Conservation (phyloP, 2,888 invertebrate genomes). For the Leptinotarsa haldemani region DNA sequence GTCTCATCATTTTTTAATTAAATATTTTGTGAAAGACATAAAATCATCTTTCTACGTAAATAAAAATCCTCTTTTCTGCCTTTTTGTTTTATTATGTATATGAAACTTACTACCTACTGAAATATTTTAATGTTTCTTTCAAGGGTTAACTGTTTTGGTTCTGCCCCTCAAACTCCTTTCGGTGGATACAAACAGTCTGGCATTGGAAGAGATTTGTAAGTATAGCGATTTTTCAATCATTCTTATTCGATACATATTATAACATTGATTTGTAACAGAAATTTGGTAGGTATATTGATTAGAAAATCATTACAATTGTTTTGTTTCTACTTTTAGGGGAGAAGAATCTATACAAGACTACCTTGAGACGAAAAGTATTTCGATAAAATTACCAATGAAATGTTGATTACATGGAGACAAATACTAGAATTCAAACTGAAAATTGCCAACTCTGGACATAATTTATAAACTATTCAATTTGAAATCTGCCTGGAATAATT, state of each 20-base stretch:
- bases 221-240: conserved; percentile 35
- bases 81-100: not conserved
- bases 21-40: no score
- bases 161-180: conserved; percentile 83
- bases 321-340: not conserved
- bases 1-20: no score
- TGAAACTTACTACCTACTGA: not conserved
- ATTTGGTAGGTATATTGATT: not conserved
- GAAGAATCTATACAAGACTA: conserved; percentile 70
- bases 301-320: not conserved
- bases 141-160: conserved; percentile 82
- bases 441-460: no score
- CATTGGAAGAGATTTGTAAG: conserved; percentile 82
- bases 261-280: not conserved
- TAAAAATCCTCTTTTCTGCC: no score
- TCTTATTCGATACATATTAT: no score
- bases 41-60: no score
- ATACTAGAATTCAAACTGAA: no score
- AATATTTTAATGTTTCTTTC: conserved; percentile 30
- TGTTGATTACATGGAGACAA: conserved; percentile 32
- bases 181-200: conserved; percentile 91
- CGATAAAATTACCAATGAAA: conserved; percentile 66
- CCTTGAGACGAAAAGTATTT: conserved; percentile 82
- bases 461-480: no score
- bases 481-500: no score